These are phyloP conservation scores for Notarius lentiginosus DNA, from an alignment of 2,113 vertebrate genomes.

Conservation along the genomic window DNA sequence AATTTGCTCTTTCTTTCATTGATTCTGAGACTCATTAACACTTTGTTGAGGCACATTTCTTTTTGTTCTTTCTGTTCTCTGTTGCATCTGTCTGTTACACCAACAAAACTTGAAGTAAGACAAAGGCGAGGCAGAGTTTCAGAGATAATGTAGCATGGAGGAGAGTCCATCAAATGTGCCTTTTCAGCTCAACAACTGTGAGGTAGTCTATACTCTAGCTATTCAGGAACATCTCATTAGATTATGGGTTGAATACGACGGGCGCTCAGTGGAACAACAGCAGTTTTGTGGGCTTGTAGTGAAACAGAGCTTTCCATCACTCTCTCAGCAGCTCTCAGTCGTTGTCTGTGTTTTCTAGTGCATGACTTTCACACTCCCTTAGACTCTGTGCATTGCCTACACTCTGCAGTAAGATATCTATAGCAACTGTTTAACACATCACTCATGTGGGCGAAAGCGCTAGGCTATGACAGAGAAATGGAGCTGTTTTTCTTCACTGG, in stretches of 20 bases:
- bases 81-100: not conserved
- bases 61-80: not conserved
- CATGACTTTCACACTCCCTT: slow-evolving; percentile 45
- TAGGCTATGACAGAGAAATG: slow-evolving; percentile 57
- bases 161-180: slow-evolving; percentile 50
- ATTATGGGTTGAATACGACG: slow-evolving; percentile 56
- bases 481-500: slow-evolving; percentile 44
- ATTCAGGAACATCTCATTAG: slow-evolving; percentile 70
- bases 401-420: slow-evolving; percentile 67
- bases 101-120: slow-evolving; percentile 10
- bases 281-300: slow-evolving; percentile 46
- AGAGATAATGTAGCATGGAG: slow-evolving; percentile 55
- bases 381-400: slow-evolving; percentile 47
- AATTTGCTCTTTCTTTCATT: not conserved
- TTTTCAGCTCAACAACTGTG: slow-evolving; percentile 38
- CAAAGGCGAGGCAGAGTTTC: slow-evolving; percentile 43
- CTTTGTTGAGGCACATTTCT: not conserved
- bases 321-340: slow-evolving; percentile 31
- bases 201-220: slow-evolving; percentile 29
- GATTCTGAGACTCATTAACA: not conserved
- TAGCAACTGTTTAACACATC: slow-evolving; percentile 72
- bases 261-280: slow-evolving; percentile 61
- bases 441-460: slow-evolving; percentile 69
- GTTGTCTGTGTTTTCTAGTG: slow-evolving; percentile 42
- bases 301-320: slow-evolving; percentile 18